phyloP scores from a whole-genome alignment of 2,113 vertebrate genomes.

The Calidris pygmaea region DNA sequence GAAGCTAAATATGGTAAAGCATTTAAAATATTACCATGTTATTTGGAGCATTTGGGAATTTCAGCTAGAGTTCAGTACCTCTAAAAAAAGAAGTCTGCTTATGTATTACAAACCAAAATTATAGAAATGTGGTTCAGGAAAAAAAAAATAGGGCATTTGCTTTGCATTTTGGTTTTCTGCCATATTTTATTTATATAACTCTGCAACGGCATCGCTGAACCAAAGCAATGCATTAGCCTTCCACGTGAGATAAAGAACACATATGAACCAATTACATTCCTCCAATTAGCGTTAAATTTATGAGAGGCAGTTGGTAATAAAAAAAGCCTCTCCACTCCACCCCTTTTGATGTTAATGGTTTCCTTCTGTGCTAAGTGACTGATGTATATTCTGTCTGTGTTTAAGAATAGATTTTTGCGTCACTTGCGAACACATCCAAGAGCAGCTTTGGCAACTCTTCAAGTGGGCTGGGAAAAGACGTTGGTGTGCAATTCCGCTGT shows the following conservation, averaged over 20 bases:
- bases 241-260: constrained; percentile 18
- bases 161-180: constrained; percentile 55
- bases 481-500: constrained; percentile 66
- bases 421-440: constrained; percentile 75
- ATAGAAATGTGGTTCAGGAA: neutral
- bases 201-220: neutral
- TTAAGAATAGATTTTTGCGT: constrained; percentile 81
- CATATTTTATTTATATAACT: neutral
- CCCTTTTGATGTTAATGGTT: constrained; percentile 79
- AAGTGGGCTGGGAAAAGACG: constrained; percentile 59
- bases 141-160: neutral
- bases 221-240: constrained; percentile 2
- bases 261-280: neutral
- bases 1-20: constrained; percentile 52
- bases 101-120: constrained; percentile 36
- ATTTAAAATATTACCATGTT: constrained; percentile 23
- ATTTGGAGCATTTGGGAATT: constrained; percentile 41
- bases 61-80: constrained; percentile 34
- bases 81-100: constrained; percentile 43
- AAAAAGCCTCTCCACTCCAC: constrained; percentile 62
- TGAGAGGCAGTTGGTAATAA: constrained; percentile 59
- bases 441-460: constrained; percentile 68
- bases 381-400: constrained; percentile 72
- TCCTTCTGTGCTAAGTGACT: constrained; percentile 82
- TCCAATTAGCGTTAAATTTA: constrained; percentile 73